These are phyloP conservation scores for Ferdinandea cuprea DNA, from an alignment of 2,888 invertebrate species.

Conservation along the genomic window DNA sequence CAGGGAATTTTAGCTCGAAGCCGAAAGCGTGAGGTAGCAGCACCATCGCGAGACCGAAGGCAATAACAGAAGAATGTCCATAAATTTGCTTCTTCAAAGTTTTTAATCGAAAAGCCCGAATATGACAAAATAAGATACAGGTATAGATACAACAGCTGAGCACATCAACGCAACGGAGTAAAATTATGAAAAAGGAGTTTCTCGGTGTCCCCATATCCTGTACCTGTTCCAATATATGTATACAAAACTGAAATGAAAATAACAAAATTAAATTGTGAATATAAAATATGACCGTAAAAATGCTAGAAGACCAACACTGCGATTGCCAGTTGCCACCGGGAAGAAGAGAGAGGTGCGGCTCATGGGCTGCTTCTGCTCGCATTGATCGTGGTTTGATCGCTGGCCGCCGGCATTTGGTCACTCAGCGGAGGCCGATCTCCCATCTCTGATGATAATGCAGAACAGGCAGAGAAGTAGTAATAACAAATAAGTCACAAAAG, in stretches of 20 bases:
- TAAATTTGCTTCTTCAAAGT: constrained; percentile 73
- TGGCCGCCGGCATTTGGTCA: constrained; percentile 64
- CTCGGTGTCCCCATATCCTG: constrained; percentile 16
- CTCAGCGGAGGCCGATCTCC: constrained; percentile 51
- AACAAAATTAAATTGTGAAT: constrained; percentile 74
- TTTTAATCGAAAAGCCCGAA: constrained; percentile 75
- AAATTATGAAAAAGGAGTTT: constrained; percentile 72
- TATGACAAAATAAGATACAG: constrained; percentile 64
- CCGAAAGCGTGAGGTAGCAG: constrained; percentile 71
- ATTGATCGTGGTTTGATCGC: constrained; percentile 67
- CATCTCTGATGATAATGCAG: constrained; percentile 55
- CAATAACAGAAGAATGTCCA: constrained; percentile 74
- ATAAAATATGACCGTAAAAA: constrained; percentile 73
- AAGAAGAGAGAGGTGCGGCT: constrained; percentile 43
- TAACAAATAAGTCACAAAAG: constrained; percentile 75
- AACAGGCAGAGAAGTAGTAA: constrained; percentile 57
- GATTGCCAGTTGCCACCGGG: neutral
- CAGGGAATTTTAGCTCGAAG: constrained; percentile 57
- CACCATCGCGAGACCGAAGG: constrained; percentile 53
- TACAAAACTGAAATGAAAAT: constrained; percentile 52
- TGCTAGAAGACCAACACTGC: constrained; percentile 47
- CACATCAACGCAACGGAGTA: constrained; percentile 59
- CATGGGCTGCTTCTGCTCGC: constrained; percentile 45
- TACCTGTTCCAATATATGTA: constrained; percentile 13
- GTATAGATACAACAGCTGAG: constrained; percentile 15